Evolutionary conservation across 2,113 vertebrate species (phyloP), one percentile per base, ranked within the genome.

Genomic region (Proterorhinus semilunaris): DNA sequence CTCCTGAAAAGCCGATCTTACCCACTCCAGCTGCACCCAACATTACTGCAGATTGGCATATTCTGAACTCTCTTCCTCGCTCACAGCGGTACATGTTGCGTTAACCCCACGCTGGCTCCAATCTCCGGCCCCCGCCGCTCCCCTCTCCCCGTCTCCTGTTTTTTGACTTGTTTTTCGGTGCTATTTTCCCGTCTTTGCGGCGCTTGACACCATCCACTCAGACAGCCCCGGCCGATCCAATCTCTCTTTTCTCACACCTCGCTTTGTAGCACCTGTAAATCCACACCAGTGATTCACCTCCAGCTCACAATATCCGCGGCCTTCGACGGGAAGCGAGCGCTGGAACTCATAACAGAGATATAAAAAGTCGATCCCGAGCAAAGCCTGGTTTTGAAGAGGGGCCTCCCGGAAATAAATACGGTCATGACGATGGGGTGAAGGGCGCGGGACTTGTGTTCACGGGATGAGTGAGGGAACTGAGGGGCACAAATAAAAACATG

Each of bases 191-290:
- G 49, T 13, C 27, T 9, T 43, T 10, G 57, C 12, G 6, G 11
- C 57, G 49, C 15, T 51, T 51, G 36, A 43, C 36, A 12, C 36
- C 36, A 5, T 43, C 36, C 36, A 13, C 57, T 43, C 57, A 44
- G 42, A 43, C 57, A 44, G 15, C 58, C n/a, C 58, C 13, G 42
- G 6, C 57, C 57, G 13, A 61, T 44, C 58, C 58, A 61, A 61
- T 61, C 58, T 61, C 42, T n/a, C 27, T 59, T 36, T 36, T 36
- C 36, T 59, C 57, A 59, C 58, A 61, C 58, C 42, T 61, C 27
- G 12, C 13, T 61, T n/a, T 61, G 58, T 61, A n/a, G 58, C 58
- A 45, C 58, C 58, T 61, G 44, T 58, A 61, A 61, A 61, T 43
- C 58, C 42, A 43, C 42, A 45, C 6, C 3, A 45, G 58, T 61